Evolutionary conservation across 2,113 vertebrate species (phyloP).

Genomic region (Epinephelus fuscoguttatus): DNA sequence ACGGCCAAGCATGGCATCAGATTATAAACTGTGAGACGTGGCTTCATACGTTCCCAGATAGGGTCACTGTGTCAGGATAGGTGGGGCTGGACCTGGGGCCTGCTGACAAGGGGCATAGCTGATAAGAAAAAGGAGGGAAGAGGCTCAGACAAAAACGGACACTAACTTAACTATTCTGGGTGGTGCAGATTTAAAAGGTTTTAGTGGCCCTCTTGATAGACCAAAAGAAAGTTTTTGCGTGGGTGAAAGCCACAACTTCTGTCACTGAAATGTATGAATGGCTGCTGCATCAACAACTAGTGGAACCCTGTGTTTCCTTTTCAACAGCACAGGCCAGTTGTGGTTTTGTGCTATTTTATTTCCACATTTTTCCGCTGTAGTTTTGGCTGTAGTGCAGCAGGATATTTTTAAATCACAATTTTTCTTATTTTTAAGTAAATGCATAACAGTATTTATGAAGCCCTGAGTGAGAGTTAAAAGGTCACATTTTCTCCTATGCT

Average conservation of each 20-base stretch:
- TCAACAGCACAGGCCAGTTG: slow-evolving; percentile 7
- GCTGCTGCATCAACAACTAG: neutral
- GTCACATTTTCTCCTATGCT: neutral
- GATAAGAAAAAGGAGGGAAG: slow-evolving; percentile 68
- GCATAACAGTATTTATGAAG: neutral
- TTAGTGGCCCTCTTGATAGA: neutral
- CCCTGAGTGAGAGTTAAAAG: neutral
- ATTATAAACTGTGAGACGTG: slow-evolving; percentile 29
- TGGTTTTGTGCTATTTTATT: neutral
- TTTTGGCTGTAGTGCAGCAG: neutral
- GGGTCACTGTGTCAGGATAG: slow-evolving; percentile 40
- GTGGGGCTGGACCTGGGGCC: slow-evolving; percentile 54
- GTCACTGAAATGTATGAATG: neutral
- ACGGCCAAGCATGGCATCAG: neutral
- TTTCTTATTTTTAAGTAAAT: neutral
- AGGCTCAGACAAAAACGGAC: neutral
- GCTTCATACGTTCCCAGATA: slow-evolving; percentile 55
- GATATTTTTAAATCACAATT: neutral
- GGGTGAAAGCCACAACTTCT: neutral
- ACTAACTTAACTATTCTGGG: neutral
- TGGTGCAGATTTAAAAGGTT: neutral
- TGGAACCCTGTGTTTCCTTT: slow-evolving; percentile 4
- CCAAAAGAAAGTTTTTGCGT: neutral
- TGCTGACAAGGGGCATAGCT: slow-evolving; percentile 33
- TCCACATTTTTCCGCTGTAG: neutral